Evolutionary conservation across 2,797 vertebrate species (phyloP), one percentile per base, ranked within the genome.

Genomic region (Hozukius guyotensis): DNA sequence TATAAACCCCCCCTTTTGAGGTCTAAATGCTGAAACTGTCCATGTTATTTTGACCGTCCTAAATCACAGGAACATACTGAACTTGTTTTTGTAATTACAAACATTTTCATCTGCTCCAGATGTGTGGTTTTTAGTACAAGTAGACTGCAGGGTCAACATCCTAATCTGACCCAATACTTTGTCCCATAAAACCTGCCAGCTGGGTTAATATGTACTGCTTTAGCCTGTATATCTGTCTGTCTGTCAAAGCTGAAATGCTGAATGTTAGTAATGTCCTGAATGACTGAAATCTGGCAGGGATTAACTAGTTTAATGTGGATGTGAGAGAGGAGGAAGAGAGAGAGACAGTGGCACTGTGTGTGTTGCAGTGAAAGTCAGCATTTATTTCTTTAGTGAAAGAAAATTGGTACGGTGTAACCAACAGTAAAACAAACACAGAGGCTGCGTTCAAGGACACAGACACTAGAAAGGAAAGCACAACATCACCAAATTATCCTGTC

Each of bases 141-240:
- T n/a, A 6, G 5, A 10, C 27, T 5, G 16, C 18, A 14, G 20
- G 61, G 61, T 69, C 31, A 74, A 29, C 68, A 42, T 65, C 68
- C 34, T 10, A 25, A 57, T 76, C 63, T 75, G 85, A 87, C 60
- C 82, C 72, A 82, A 63, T 52, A 84, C 55, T 73, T 18, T 82
- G 78, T 38, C 83, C 80, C 14, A 57, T 82, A 67, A 85, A 87
- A 77, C 24, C 36, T 82, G 67, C 29, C 75, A 78, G 72, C 81
- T 84, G 87, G 78, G 68, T 82, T 63, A 61, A 73, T 62, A 42
- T 72, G 57, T 75, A 14, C 78, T 4, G 72, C 25, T 63, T 46
- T 18, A 53, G 32, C 8, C 68, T 59, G 18, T 8, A 4, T 18
- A 8, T 34, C 71, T 56, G 16, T 49, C 27, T 36, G 24, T 62